Base-by-base conservation (phyloP, 2,888 invertebrate genomes). In the Blera fallax region DNA sequence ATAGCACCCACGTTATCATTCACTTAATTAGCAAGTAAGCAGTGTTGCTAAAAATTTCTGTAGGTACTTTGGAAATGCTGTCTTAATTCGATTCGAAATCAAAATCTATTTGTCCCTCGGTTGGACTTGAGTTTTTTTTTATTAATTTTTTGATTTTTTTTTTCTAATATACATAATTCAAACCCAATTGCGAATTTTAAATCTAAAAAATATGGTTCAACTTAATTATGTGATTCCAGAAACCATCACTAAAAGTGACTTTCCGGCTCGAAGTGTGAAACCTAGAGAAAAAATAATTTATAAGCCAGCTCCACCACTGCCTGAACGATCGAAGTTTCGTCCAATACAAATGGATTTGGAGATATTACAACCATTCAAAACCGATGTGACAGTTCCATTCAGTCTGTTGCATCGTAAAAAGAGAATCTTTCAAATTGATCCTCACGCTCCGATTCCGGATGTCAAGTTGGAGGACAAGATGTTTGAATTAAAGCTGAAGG, bases 341-440 rank as follows among this genome's bases (percentile, higher is more conserved):
- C 87, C 87, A 8, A 0, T 21, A n/a, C 73, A 87, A 73, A 74
- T 85, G 48, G 87, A 88, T 79, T 27, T 87, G 11, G 87, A 87
- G 50, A 87, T 87, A 14, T 18, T 88, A 43, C 48, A 69, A 10
- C 69, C 73, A 18, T 88, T 87, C 16, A 87, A 84, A 6, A 1
- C 81, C 1, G 72, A 80, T 7, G 60, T 70, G 3, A 69, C 87
- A 50, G 64, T 88, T 1, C 88, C 88, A 2, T 88, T 88, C n/a
- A 79, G 64, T 60, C 32, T 88, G 10, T 74, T 84, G 18, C 82
- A 81, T 52, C 24, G 85, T 6, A 58, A 50, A 14, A 88, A 88
- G 58, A 14, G 37, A 7, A 64, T 84, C 11, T 29, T 88, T 0
- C 85, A 81, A 24, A 58, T 60, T 7, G 83, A 88, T 81, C 88